Conservation (phyloP, 2,888 invertebrate genomes). For the Hemithea aestivaria region DNA sequence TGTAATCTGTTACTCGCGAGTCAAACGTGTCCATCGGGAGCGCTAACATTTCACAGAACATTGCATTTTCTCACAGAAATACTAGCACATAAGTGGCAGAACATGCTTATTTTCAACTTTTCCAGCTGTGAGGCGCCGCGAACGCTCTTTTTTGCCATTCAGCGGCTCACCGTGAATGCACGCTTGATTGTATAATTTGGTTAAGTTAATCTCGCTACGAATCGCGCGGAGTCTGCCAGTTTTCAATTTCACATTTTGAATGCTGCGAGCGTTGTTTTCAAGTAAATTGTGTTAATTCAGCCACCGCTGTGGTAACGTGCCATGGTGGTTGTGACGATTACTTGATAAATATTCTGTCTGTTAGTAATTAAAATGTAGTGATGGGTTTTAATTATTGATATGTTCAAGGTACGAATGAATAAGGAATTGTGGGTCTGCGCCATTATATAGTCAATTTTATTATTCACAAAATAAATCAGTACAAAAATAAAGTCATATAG, state of each 20-base stretch:
- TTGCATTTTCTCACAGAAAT: constrained; percentile 48
- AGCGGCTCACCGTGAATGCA: constrained; percentile 41
- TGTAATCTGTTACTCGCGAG: no score
- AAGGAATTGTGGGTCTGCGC: no score
- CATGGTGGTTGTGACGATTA: constrained; percentile 25
- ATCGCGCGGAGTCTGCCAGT: constrained; percentile 48
- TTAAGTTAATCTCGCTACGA: constrained; percentile 56
- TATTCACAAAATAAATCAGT: no score
- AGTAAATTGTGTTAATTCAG: constrained; percentile 43
- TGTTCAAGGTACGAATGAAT: no score
- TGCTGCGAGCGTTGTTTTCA: constrained; percentile 50
- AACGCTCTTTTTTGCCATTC: constrained; percentile 35
- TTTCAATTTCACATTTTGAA: constrained; percentile 58
- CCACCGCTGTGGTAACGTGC: constrained; percentile 32
- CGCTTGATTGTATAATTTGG: constrained; percentile 63
- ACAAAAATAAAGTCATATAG: no score
- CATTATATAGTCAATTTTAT: no score
- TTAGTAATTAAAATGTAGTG: constrained; percentile 42
- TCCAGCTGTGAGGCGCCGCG: constrained; percentile 19
- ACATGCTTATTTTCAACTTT: constrained; percentile 34
- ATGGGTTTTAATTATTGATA: no score
- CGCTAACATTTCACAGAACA: constrained; percentile 39
- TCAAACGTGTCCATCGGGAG: constrained; percentile 46
- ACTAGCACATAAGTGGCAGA: constrained; percentile 33
- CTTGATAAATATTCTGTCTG: constrained; percentile 41